phyloP scores from a whole-genome alignment of 2,113 vertebrate genomes.

The Isichthys henryi region DNA sequence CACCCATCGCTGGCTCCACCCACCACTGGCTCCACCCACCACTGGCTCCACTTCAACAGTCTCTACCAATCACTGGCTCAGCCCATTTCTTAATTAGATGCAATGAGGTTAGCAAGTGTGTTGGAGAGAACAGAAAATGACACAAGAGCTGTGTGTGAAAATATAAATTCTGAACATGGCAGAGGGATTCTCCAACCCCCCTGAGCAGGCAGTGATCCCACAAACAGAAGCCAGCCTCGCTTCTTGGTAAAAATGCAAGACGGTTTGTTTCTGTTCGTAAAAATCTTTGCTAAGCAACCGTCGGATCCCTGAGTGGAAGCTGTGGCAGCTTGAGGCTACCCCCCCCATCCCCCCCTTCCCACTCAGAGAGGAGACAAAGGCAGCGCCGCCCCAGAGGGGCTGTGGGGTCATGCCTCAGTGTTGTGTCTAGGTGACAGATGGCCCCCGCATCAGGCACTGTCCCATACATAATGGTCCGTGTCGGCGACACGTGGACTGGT shows the following conservation, averaged over 20 bases:
- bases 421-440: neutral
- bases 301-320: neutral
- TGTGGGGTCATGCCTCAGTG: neutral
- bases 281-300: neutral
- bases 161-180: neutral
- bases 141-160: neutral
- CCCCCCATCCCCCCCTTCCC: neutral
- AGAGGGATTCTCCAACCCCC: neutral
- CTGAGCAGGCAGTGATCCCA: neutral
- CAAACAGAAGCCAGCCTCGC: neutral
- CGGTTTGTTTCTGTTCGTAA: neutral
- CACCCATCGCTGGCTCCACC: neutral
- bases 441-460: neutral
- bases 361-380: neutral
- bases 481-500: neutral
- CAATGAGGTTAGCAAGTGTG: neutral
- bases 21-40: neutral
- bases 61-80: neutral
- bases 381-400: neutral
- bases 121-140: neutral
- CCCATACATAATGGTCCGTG: neutral
- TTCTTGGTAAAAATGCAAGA: neutral
- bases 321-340: neutral
- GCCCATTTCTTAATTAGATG: neutral
- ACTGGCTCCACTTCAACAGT: neutral